Base-by-base conservation (phyloP, 1,140 invertebrate genomes). In the Phocides pigmalion region DNA sequence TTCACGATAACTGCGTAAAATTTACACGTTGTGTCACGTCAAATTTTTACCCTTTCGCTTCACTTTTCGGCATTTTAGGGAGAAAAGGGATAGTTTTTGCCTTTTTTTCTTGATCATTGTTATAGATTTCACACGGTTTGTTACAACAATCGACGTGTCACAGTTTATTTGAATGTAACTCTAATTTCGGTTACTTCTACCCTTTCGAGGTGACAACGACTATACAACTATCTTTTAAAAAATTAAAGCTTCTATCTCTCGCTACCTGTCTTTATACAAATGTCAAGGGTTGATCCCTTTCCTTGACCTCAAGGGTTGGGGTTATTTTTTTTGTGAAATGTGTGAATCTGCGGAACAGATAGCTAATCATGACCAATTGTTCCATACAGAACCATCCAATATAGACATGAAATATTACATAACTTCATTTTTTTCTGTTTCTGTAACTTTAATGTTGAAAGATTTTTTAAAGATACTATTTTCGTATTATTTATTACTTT, bases 71-170 rank as follows among this genome's bases (percentile, higher is more conserved):
- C 70, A 71, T 81, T 83, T 73, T 63, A 25, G 20, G 2, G 39
- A 72, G 79, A 82, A 76, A 63, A 62, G n/a, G n/a, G n/a, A 19
- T 9, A 64, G 68, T 77, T 68, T 75, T 62, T 14, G 16, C n/a
- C 9, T 11, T 70, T 76, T 76, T 72, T 67, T 63, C 46, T 56
- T 47, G 12, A 22, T 49, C 67, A 71, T 84, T 84, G 80, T 87
- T 42, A 49, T 17, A 62, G 82, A 90, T 89, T 90, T 90, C 88
- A 84, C 88, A 90, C 88, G 88, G 85, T 89, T 81, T 64, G 77
- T 87, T 86, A 77, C 65, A 68, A 76, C 68, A 78, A 79, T 76
- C 72, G 64, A 50, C 59, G 66, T 84, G 83, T 76, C 79, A 80
- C 62, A 59, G 54, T 51, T 63, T 67, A 82, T 84, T 86, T 89